phyloP scores from a whole-genome alignment of 2,888 invertebrate species.

The Encarsia formosa region DNA sequence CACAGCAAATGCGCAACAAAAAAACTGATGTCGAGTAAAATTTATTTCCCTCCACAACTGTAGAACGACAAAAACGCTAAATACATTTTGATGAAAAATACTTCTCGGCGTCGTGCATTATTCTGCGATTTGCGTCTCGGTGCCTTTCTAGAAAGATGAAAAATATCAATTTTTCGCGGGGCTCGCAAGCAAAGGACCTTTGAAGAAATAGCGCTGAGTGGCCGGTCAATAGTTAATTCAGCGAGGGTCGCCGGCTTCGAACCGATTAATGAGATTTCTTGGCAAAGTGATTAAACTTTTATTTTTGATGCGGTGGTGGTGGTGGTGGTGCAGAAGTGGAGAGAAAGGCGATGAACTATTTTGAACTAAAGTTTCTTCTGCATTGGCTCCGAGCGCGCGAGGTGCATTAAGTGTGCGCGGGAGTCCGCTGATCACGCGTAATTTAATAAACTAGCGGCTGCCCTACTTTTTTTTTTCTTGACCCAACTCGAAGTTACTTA shows the following conservation, averaged over 20 bases:
- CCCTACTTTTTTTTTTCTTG: background rate
- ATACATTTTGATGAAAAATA: too few relatives aligned
- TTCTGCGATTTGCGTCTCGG: conserved; percentile 6
- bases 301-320: conserved; percentile 6
- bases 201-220: too few relatives aligned
- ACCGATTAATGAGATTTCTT: conserved; percentile 26
- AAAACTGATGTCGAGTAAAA: too few relatives aligned
- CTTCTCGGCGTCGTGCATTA: too few relatives aligned
- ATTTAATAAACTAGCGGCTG: conserved; percentile 13
- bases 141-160: conserved; percentile 3
- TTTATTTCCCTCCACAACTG: too few relatives aligned
- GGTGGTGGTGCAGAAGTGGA: too few relatives aligned
- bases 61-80: too few relatives aligned
- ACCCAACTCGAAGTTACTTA: background rate
- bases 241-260: conserved; percentile 11
- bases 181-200: too few relatives aligned
- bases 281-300: conserved; percentile 24
- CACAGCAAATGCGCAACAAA: too few relatives aligned
- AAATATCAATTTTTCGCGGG: conserved; percentile 14
- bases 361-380: conserved; percentile 5
- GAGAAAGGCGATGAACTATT: conserved; percentile 4
- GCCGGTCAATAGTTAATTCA: conserved; percentile 20
- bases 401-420: too few relatives aligned
- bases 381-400: background rate
- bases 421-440: conserved; percentile 15